A percentile compares a stretch with the other conserved stretches of the same genome.
phyloP scores from a whole-genome alignment of 1,140 invertebrate genomes.

The Pogonomyrmex barbatus region DNA sequence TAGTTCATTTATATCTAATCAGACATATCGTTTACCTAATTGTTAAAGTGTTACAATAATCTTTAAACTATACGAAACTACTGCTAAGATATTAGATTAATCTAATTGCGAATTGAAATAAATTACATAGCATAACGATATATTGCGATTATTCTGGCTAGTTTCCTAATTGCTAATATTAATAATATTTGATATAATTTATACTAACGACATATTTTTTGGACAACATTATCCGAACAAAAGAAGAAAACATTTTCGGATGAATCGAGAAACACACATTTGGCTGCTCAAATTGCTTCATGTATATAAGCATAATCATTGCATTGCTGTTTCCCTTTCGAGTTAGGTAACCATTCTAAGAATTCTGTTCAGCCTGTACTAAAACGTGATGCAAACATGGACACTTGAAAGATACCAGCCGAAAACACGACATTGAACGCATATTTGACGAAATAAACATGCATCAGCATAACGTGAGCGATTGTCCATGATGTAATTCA shows the following conservation, averaged over 20 bases:
- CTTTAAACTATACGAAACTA: neutral
- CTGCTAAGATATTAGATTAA: neutral
- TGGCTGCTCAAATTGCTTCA: neutral
- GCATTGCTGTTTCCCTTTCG: neutral
- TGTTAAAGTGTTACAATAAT: neutral
- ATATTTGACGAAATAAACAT: constrained; percentile 35
- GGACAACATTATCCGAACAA: neutral
- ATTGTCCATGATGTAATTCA: constrained; percentile 38
- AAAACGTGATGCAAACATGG: neutral
- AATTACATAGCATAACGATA: neutral
- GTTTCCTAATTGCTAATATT: neutral
- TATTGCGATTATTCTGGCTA: neutral
- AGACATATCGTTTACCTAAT: too few relatives aligned
- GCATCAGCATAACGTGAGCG: constrained; percentile 39
- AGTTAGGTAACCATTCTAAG: constrained; percentile 20
- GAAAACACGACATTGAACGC: neutral
- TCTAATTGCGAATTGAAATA: neutral
- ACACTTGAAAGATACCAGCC: neutral
- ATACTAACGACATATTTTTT: neutral
- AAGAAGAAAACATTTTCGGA: neutral
- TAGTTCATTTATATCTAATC: neutral
- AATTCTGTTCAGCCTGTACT: neutral
- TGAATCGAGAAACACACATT: neutral
- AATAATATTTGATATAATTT: neutral
- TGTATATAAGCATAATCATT: neutral